A percentile compares a stretch with the other conserved stretches of the same genome.
These are phyloP conservation scores for Metopolophium dirhodum DNA, from an alignment of 1,140 invertebrate genomes.

Conservation along the genomic window DNA sequence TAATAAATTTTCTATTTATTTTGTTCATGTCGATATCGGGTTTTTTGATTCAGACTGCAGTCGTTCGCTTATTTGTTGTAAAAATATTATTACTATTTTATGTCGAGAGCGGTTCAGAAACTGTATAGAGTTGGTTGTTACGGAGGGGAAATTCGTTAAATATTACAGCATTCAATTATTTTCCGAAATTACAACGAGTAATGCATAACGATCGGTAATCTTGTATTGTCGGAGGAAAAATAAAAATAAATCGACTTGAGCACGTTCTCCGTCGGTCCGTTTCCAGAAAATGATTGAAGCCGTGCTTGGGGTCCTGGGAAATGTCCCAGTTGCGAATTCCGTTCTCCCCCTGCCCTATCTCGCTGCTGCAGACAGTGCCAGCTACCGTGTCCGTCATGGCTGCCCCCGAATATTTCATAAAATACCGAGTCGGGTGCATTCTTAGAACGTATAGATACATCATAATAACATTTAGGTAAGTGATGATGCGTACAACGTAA, in stretches of 20 bases:
- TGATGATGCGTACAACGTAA: not conserved
- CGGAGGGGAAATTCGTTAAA: not conserved
- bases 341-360: not conserved
- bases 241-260: slow-evolving; percentile 24
- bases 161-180: not conserved
- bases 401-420: not conserved
- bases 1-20: not conserved
- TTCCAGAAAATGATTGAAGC: not conserved
- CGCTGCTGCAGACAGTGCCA: not conserved
- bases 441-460: not conserved
- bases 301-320: not conserved
- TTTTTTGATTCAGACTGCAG: not conserved
- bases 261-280: not conserved
- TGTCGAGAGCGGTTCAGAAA: not conserved
- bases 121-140: not conserved
- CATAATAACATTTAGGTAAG: not conserved
- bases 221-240: not conserved
- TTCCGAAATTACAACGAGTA: not conserved
- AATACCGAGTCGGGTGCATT: not conserved
- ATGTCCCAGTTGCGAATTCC: not conserved
- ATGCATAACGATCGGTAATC: slow-evolving; percentile 10
- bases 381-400: not conserved
- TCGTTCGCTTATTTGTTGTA: not conserved
- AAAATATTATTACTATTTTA: not conserved
- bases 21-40: too few relatives aligned